phyloP scores from a whole-genome alignment of 2,888 invertebrate genomes.

The Stegana nigrithorax region DNA sequence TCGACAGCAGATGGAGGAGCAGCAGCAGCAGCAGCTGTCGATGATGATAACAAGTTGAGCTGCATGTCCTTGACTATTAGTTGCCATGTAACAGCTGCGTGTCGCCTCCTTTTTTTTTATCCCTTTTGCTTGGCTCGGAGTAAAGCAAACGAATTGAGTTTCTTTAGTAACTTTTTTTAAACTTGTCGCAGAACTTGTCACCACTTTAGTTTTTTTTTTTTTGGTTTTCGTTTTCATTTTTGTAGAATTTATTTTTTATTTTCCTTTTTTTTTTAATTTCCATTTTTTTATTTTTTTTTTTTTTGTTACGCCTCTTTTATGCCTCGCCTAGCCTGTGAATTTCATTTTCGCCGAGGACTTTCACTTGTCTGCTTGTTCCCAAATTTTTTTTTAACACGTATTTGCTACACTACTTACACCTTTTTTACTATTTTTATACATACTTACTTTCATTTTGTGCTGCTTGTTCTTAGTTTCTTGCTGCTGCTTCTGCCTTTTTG shows the following conservation, averaged over 20 bases:
- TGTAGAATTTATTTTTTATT: background rate
- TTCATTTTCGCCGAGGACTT: too few relatives aligned
- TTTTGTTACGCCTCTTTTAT: background rate
- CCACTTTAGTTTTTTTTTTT: background rate
- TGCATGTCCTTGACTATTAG: slow-evolving; percentile 49
- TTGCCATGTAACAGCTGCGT: slow-evolving; percentile 31
- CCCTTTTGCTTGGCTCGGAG: slow-evolving; percentile 5
- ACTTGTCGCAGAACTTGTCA: too few relatives aligned
- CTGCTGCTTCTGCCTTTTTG: too few relatives aligned
- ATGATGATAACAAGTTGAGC: slow-evolving; percentile 14
- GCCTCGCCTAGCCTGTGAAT: too few relatives aligned
- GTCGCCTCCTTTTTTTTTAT: slow-evolving; percentile 14
- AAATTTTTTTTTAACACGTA: too few relatives aligned
- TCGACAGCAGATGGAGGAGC: background rate
- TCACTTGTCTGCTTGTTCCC: too few relatives aligned
- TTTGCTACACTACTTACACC: too few relatives aligned
- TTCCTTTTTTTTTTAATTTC: background rate
- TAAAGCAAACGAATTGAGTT: slow-evolving; percentile 9
- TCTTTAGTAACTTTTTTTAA: background rate
- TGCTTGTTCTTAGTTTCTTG: too few relatives aligned
- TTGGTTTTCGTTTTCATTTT: background rate
- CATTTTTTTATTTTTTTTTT: background rate
- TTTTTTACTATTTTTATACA: slow-evolving; percentile 20
- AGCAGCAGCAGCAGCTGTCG: background rate
- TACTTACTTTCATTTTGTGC: slow-evolving; percentile 20